phyloP scores from a whole-genome alignment of 2,797 vertebrate species.

The Triplophysa yarkandensis region DNA sequence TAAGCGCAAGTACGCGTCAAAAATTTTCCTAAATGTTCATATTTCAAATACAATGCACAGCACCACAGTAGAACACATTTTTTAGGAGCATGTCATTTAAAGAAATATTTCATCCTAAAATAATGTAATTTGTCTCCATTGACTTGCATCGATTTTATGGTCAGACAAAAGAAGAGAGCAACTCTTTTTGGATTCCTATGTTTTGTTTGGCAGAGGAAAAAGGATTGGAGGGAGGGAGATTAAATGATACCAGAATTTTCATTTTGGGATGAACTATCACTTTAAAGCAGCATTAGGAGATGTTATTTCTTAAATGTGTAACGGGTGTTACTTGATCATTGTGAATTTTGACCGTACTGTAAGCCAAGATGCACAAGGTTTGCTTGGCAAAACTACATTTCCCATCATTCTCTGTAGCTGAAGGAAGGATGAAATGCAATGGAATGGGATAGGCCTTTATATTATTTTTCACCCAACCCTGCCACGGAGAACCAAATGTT shows the following conservation, averaged over 20 bases:
- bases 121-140: too few relatives aligned
- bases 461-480: too few relatives aligned
- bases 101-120: too few relatives aligned
- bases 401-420: not conserved
- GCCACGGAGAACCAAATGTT: not conserved
- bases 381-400: not conserved
- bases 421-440: not conserved
- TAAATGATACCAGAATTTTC: too few relatives aligned
- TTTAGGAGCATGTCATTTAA: not conserved
- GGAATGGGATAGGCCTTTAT: not conserved
- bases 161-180: too few relatives aligned
- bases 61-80: not conserved
- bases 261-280: too few relatives aligned
- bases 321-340: not conserved
- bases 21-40: not conserved
- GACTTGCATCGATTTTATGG: too few relatives aligned
- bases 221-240: too few relatives aligned
- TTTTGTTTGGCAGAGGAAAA: too few relatives aligned
- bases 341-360: not conserved
- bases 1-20: conserved; percentile 6
- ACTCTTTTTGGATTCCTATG: too few relatives aligned
- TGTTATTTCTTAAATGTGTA: not conserved
- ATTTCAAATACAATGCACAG: not conserved
- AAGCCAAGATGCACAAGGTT: too few relatives aligned
- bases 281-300: not conserved